Base-by-base conservation (phyloP, 2,888 invertebrate species). In the Ochropleura leucogaster region DNA sequence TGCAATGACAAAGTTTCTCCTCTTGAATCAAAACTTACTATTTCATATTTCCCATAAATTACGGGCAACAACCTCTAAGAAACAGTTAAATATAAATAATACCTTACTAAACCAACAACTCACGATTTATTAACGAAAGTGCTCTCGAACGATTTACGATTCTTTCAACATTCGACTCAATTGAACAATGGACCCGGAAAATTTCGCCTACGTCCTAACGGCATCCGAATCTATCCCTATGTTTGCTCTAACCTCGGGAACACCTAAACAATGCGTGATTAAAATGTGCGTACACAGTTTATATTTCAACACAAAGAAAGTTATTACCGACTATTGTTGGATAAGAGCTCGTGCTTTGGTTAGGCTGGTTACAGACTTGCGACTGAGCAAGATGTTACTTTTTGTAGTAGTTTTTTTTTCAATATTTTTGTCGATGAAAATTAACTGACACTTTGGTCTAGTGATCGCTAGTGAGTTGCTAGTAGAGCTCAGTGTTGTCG, bases 271-370 rank as follows among this genome's bases (percentile, higher is more conserved):
- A 94, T 92, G 90, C 92, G 89, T 93, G 94, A 95, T 95, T 95
- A 95, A 94, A 94, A 94, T 94, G 91, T 92, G 94, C 92, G 93
- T 90, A 89, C 89, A 86, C 87, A 81, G 84, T 85, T 80, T 89
- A 90, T 89, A 89, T 90, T 90, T 90, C 90, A 90, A 92, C 93
- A 94, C 93, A 94, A 94, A 93, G 93, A 92, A 92, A 95, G 94
- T 93, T 94, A 95, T 95, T 95, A 94, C 88, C 81, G 90, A 76
- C 91, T 88, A 94, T 95, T 95, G 95, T 95, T 92, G 90, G 82
- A 76, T 82, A 83, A 84, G 85, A 87, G 87, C 82, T 86, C 85
- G 85, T 82, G 87, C 83, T 84, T 80, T 79, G 60, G 73, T 79
- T 82, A 87, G 85, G 91, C 83, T 51, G 77, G 40, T 66, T 68